A percentile compares a stretch with the other conserved stretches of the same genome.
Evolutionary conservation across 1,140 invertebrate species (phyloP).

Genomic region (Drosophila pseudoananassae): DNA sequence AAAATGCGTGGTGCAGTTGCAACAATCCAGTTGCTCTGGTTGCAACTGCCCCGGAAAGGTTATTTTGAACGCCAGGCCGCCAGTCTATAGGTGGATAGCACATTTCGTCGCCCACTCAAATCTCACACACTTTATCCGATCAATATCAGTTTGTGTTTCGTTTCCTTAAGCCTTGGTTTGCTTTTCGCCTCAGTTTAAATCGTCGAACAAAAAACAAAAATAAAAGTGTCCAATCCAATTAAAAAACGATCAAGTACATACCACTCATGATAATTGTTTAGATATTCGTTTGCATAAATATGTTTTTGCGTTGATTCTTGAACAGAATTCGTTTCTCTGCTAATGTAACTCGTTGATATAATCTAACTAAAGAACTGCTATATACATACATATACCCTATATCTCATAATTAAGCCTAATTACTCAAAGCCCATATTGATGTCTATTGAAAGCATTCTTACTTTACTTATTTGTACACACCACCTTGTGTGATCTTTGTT

Average conservation of each 20-base stretch:
- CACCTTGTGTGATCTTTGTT: constrained; percentile 57
- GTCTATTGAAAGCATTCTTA: constrained; percentile 64
- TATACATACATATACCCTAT: constrained; percentile 52
- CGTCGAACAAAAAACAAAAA: constrained; percentile 8
- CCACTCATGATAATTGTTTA: constrained; percentile 40
- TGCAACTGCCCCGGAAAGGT: constrained; percentile 58
- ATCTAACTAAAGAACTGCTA: constrained; percentile 58
- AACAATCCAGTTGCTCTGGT: background rate
- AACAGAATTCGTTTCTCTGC: constrained; percentile 55
- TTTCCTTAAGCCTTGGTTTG: constrained; percentile 38
- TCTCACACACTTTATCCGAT: constrained; percentile 27
- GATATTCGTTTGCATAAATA: constrained; percentile 57
- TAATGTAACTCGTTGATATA: constrained; percentile 66
- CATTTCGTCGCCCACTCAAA: constrained; percentile 12
- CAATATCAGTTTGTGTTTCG: constrained; percentile 11
- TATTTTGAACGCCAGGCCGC: constrained; percentile 55
- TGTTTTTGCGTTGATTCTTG: constrained; percentile 57
- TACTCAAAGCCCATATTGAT: constrained; percentile 63
- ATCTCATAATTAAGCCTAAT: constrained; percentile 36
- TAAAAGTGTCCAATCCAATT: constrained; percentile 35
- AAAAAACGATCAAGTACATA: constrained; percentile 22
- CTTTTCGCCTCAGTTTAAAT: constrained; percentile 30
- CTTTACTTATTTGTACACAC: constrained; percentile 54
- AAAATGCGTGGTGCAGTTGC: constrained; percentile 5
- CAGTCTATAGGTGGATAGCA: constrained; percentile 29